Evolutionary conservation across 2,888 invertebrate species (phyloP).

Genomic region (Cataglyphis livida): DNA sequence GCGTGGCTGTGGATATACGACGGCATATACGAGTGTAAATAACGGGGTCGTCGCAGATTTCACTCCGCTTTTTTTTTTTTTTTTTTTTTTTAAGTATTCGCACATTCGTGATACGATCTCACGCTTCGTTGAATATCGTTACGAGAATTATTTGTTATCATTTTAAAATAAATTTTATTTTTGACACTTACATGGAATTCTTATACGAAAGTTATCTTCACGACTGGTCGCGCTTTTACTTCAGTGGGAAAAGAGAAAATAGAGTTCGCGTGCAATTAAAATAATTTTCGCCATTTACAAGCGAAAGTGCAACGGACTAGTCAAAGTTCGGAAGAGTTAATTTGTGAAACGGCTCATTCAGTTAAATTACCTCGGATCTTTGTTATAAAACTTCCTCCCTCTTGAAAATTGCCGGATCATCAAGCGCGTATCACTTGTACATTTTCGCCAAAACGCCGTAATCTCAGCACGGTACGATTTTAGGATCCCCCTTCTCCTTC

Average conservation of each 20-base stretch:
- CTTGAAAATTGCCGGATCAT: constrained; percentile 44
- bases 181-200: not conserved
- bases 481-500: not conserved
- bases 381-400: constrained; percentile 40
- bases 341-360: constrained; percentile 44
- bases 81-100: constrained; percentile 8
- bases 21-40: constrained; percentile 68
- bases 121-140: constrained; percentile 19
- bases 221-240: constrained; percentile 3
- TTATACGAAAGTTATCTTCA: not conserved
- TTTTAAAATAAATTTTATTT: constrained; percentile 1
- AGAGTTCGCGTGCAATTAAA: constrained; percentile 42
- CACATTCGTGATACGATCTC: constrained; percentile 35
- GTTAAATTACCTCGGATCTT: constrained; percentile 42
- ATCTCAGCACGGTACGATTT: constrained; percentile 26
- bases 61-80: constrained; percentile 13
- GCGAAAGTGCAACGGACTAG: constrained; percentile 43
- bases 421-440: constrained; percentile 46
- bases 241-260: constrained; percentile 22
- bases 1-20: constrained; percentile 36
- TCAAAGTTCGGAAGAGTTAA: constrained; percentile 37
- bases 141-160: constrained; percentile 1
- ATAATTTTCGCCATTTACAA: constrained; percentile 38
- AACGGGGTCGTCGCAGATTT: constrained; percentile 55
- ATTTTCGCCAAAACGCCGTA: constrained; percentile 29